Evolutionary conservation across 1,140 invertebrate genomes (phyloP).

Genomic region (Procambarus clarkii): DNA sequence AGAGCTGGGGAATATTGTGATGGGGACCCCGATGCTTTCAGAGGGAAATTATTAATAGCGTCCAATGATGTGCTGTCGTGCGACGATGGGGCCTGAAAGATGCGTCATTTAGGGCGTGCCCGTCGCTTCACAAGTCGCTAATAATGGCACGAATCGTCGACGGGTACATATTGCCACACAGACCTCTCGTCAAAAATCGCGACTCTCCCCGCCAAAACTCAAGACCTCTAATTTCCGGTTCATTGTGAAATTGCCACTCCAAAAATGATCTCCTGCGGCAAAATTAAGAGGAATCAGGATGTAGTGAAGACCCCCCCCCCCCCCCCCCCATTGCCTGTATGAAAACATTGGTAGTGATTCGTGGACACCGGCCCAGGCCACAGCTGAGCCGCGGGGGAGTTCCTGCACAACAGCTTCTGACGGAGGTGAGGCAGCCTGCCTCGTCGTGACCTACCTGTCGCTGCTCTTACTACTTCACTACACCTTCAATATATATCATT

Average conservation of each 20-base stretch:
- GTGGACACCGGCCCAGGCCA: no score
- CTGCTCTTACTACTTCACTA: no score
- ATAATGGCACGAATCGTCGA: neutral
- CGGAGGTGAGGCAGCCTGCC: no score
- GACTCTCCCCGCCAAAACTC: neutral
- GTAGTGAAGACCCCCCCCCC: no score
- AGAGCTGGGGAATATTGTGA: neutral
- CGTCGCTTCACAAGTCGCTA: neutral
- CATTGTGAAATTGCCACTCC: constrained; percentile 11
- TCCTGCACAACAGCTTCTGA: neutral
- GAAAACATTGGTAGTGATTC: no score
- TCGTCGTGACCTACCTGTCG: no score
- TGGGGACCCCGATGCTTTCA: constrained; percentile 29
- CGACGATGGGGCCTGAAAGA: constrained; percentile 26
- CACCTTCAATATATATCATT: no score
- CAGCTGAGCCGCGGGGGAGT: neutral
- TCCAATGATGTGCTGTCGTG: constrained; percentile 23
- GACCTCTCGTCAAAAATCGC: neutral
- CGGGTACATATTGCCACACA: neutral
- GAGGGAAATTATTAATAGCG: constrained; percentile 45
- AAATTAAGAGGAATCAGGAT: neutral
- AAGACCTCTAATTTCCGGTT: constrained; percentile 14
- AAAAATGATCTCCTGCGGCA: neutral
- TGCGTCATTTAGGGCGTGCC: constrained; percentile 29
- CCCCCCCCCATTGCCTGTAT: no score